These are phyloP conservation scores for Aegotheles bennettii DNA, from an alignment of 2,113 vertebrate species.

Conservation along the genomic window DNA sequence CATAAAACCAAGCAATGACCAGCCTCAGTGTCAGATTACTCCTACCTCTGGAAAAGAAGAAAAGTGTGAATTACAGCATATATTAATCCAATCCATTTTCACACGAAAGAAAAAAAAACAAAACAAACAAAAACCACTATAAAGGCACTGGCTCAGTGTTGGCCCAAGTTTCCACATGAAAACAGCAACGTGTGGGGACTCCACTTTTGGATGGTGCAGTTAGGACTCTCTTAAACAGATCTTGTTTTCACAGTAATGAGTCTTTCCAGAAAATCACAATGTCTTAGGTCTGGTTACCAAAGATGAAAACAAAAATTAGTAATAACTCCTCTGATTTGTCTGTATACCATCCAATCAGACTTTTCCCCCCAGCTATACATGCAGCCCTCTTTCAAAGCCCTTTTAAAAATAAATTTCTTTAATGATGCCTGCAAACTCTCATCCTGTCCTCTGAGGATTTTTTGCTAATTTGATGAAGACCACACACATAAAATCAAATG, in stretches of 20 bases:
- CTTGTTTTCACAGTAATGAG: background rate
- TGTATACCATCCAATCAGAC: background rate
- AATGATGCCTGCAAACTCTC: constrained; percentile 1
- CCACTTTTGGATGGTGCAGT: background rate
- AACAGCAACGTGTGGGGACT: background rate
- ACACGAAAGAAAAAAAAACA: background rate
- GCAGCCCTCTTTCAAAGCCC: background rate
- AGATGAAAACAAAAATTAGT: background rate
- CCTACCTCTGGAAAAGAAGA: background rate
- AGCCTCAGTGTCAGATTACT: background rate
- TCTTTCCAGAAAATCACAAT: background rate
- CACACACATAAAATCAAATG: constrained; percentile 50
- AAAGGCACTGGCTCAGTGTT: background rate
- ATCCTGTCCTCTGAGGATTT: background rate
- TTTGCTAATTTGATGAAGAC: constrained; percentile 43
- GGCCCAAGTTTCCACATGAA: rapidly evolving
- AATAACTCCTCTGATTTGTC: background rate
- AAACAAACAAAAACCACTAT: background rate
- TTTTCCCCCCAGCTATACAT: background rate
- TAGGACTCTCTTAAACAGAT: background rate
- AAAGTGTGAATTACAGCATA: background rate
- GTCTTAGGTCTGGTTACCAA: background rate
- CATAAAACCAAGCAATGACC: background rate
- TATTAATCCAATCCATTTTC: background rate
- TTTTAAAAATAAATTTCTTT: constrained; percentile 42